These are phyloP conservation scores for Physocephala rufipes DNA, from an alignment of 2,888 invertebrate species.

Conservation along the genomic window DNA sequence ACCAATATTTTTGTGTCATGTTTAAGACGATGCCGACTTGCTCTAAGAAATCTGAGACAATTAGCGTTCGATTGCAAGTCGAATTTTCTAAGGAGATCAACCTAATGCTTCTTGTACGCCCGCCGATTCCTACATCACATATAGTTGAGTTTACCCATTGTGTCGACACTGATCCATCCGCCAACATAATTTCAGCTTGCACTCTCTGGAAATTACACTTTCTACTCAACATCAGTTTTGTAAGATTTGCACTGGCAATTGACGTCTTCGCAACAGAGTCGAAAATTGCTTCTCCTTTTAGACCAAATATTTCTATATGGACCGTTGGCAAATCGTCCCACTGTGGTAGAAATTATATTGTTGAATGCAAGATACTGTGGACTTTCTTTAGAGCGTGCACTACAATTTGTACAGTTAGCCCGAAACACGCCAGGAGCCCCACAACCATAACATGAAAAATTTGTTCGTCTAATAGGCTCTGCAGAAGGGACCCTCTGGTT, in stretches of 20 bases:
- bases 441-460: constrained; percentile 4
- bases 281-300: constrained; percentile 29
- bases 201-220: constrained; percentile 37
- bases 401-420: not conserved
- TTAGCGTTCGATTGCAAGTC: constrained; percentile 17
- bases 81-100: constrained; percentile 29
- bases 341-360: not conserved
- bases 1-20: constrained; percentile 3
- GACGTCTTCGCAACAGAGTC: constrained; percentile 36
- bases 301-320: constrained; percentile 26
- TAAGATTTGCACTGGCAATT: constrained; percentile 24
- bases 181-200: constrained; percentile 34
- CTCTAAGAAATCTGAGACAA: constrained; percentile 25
- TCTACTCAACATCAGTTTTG: constrained; percentile 25
- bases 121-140: constrained; percentile 20
- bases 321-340: constrained; percentile 38
- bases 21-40: constrained; percentile 5
- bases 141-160: constrained; percentile 10
- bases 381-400: not conserved
- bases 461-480: not conserved
- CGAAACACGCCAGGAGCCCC: not conserved
- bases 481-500: not conserved
- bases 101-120: constrained; percentile 5
- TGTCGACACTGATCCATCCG: constrained; percentile 33
- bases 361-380: not conserved